Conservation (phyloP, 2,797 vertebrate genomes). For the Chelidonichthys spinosus region DNA sequence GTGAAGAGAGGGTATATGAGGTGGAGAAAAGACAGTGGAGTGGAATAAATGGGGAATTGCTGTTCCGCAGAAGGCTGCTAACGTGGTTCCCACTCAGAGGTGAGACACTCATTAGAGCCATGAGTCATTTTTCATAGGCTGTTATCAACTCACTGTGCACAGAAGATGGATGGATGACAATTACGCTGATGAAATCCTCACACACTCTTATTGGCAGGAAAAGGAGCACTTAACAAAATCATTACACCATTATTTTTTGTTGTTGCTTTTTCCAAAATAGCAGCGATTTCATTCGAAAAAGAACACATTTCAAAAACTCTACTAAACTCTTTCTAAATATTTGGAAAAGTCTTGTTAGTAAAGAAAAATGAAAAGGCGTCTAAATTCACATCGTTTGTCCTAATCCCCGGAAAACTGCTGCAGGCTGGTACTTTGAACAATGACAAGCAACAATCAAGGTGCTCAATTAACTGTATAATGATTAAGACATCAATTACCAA, state of each 20-base stretch:
- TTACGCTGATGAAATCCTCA: conserved; percentile 77
- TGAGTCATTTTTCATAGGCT: conserved; percentile 81
- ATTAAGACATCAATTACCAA: conserved; percentile 95
- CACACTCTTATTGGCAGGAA: conserved; percentile 50
- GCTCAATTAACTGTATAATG: conserved; percentile 96
- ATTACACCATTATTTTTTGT: conserved; percentile 30
- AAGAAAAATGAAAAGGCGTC: conserved; percentile 8
- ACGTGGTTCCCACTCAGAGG: conserved; percentile 64
- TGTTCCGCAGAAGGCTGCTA: conserved; percentile 66
- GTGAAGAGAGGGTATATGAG: conserved; percentile 54
- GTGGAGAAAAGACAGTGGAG: conserved; percentile 62
- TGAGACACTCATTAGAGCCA: conserved; percentile 77
- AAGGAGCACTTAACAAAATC: conserved; percentile 47
- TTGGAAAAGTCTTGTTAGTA: background rate
- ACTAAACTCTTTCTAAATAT: background rate
- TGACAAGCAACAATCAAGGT: conserved; percentile 88
- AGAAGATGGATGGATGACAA: conserved; percentile 85
- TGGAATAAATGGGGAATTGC: conserved; percentile 78
- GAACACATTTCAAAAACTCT: background rate
- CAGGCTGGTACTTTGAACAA: conserved; percentile 78
- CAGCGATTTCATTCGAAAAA: background rate
- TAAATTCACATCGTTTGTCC: conserved; percentile 48
- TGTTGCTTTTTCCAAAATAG: conserved; percentile 18
- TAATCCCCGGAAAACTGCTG: conserved; percentile 32
- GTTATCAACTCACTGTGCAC: conserved; percentile 79